Evolutionary conservation across 2,888 invertebrate genomes (phyloP), one percentile per base, ranked within the genome.

Genomic region (Selenia dentaria): DNA sequence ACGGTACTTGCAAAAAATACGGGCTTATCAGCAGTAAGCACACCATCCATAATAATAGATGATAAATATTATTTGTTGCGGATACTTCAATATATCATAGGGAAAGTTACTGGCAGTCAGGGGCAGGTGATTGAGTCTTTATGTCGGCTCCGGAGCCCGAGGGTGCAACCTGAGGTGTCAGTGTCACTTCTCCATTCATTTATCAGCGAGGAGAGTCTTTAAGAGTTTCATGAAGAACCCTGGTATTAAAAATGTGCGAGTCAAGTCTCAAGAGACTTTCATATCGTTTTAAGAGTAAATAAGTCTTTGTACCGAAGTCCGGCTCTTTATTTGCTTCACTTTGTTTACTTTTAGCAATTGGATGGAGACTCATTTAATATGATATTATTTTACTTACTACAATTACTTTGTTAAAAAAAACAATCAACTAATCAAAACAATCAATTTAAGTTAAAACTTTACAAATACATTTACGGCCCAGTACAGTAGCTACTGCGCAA

Each of bases 81-180:
- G 62, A 66, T 67, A 67, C 58, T 62, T 69, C 59, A 62, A 68
- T 68, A 67, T 57, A 64, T 62, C 59, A 48, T 41, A 57, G 66
- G 68, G 53, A 52, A 63, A 70, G 71, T 70, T 67, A 64, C 62
- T 59, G 59, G 57, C 75, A 79, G 83, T 77, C 79, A 73, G 65
- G 66, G 70, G 67, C 81, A 81, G 78, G 77, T 79, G 81, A 83
- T 83, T 79, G 81, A 79, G 80, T 72, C 77, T 76, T 81, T 83
- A 82, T 82, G 70, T 62, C 46, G 56, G 54, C 58, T 47, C 59
- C 62, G 59, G 55, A 59, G 56, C 67, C 64, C 70, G 65, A 58
- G 81, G 79, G 79, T 74, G 77, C 78, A 74, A 70, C 71, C 69
- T 69, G 67, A 70, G 62, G 47, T 70, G 72, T 73, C 74, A 70